Conservation (phyloP, 2,888 invertebrate genomes). For the Cerastoderma edule region DNA sequence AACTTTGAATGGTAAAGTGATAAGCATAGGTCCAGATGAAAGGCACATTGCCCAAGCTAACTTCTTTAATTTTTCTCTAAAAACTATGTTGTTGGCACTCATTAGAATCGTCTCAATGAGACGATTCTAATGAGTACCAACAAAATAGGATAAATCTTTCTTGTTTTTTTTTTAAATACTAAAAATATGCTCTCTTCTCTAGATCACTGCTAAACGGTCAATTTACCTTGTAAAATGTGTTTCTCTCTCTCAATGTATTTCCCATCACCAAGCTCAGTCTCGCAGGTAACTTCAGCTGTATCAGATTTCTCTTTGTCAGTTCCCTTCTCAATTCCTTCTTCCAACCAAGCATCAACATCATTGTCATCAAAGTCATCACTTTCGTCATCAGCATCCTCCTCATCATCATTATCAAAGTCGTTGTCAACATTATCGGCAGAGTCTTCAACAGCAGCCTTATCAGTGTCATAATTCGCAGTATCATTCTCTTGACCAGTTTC, state of each 20-base stretch:
- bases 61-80: too few relatives aligned
- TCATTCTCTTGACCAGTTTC: constrained; percentile 38
- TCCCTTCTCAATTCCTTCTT: constrained; percentile 72
- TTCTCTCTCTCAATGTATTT: constrained; percentile 70
- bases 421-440: constrained; percentile 52
- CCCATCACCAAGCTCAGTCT: constrained; percentile 46
- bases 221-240: constrained; percentile 72
- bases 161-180: too few relatives aligned
- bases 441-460: constrained; percentile 50
- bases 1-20: too few relatives aligned
- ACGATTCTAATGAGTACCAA: too few relatives aligned
- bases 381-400: constrained; percentile 56
- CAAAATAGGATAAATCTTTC: too few relatives aligned
- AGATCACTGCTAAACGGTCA: neutral
- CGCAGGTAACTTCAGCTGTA: constrained; percentile 18
- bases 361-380: constrained; percentile 71
- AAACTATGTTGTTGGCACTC: too few relatives aligned
- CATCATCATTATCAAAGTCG: constrained; percentile 52
- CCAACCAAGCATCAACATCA: constrained; percentile 75
- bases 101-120: too few relatives aligned
- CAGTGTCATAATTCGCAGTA: constrained; percentile 51
- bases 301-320: constrained; percentile 34
- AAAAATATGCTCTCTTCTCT: too few relatives aligned
- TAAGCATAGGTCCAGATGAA: too few relatives aligned
- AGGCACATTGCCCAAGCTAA: too few relatives aligned